These are phyloP conservation scores for Phainopepla nitens DNA, from an alignment of 2,113 vertebrate species.

Conservation along the genomic window DNA sequence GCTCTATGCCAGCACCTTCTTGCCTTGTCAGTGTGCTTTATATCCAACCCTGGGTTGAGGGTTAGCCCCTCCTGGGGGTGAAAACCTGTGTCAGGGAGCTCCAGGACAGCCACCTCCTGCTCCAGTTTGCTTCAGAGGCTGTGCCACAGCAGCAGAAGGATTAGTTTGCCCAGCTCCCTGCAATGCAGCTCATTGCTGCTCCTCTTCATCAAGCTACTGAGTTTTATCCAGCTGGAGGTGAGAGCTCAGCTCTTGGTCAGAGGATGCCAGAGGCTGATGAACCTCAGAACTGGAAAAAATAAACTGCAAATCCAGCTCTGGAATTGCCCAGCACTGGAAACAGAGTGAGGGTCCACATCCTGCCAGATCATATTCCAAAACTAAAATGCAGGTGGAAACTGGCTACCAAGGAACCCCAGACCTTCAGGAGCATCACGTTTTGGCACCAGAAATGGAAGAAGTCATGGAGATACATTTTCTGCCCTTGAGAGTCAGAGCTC, in stretches of 20 bases:
- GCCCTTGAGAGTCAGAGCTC: background rate
- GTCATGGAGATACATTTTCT: background rate
- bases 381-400: background rate
- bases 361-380: background rate
- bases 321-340: background rate
- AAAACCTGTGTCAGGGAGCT: background rate
- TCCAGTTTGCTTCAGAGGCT: background rate
- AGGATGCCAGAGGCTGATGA: background rate
- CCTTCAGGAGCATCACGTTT: background rate
- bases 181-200: background rate
- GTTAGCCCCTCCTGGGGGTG: background rate
- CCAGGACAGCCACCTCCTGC: background rate
- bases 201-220: background rate
- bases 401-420: background rate
- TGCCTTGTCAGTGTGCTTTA: background rate
- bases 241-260: background rate
- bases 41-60: background rate
- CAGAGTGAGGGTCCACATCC: fast-evolving
- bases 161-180: background rate
- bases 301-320: background rate
- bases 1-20: background rate
- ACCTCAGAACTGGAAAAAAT: background rate
- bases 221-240: background rate
- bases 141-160: background rate
- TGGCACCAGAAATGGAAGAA: background rate